Evolutionary conservation across 2,888 invertebrate species (phyloP).

Genomic region (Brenthis hecate): DNA sequence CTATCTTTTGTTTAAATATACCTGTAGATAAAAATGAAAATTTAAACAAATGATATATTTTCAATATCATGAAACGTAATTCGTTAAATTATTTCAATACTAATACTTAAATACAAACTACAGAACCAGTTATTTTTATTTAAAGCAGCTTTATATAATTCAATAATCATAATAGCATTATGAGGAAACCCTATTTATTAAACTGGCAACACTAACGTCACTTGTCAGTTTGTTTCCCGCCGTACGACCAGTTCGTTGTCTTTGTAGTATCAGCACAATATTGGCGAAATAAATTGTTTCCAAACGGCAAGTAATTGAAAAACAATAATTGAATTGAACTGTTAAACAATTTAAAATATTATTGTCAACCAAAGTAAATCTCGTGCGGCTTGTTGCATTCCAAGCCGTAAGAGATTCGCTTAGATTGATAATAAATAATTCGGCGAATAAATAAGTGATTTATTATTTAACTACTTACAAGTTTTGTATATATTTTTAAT

Average conservation of each 20-base stretch:
- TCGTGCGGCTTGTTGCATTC: conserved; percentile 69
- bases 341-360: conserved; percentile 31
- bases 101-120: no score
- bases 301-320: no score
- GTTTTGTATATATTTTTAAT: background rate
- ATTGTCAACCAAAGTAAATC: conserved; percentile 71
- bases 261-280: no score
- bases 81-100: no score
- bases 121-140: background rate
- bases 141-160: conserved; percentile 15
- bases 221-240: conserved; percentile 24
- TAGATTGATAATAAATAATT: conserved; percentile 52
- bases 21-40: no score
- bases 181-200: conserved; percentile 24
- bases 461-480: background rate
- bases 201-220: conserved; percentile 33
- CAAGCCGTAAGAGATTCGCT: conserved; percentile 70
- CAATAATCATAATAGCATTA: conserved; percentile 29
- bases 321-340: no score
- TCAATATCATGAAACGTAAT: no score
- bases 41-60: no score
- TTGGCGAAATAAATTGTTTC: no score
- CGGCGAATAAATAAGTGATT: background rate
- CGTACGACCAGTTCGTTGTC: background rate
- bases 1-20: no score